Evolutionary conservation across 2,888 invertebrate genomes (phyloP).

Genomic region (Sesia apiformis): DNA sequence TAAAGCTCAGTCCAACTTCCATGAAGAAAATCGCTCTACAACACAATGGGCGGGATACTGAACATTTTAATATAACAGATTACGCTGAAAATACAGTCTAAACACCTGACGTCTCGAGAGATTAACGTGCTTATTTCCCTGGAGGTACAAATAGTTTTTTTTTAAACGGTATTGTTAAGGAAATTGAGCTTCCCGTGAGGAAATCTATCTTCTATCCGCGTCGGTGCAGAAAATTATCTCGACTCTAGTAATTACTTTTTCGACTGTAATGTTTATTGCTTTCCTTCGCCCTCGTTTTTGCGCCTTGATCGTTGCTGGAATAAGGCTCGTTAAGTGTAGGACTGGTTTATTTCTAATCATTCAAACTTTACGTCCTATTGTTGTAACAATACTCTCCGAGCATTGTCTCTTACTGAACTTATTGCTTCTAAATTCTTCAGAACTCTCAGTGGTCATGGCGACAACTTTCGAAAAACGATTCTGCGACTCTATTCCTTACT

Average conservation of each 20-base stretch:
- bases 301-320: neutral
- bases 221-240: conserved; percentile 24
- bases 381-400: too few relatives aligned
- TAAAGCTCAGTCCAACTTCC: neutral
- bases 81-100: conserved; percentile 3
- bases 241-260: conserved; percentile 23
- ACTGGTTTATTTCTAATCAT: too few relatives aligned
- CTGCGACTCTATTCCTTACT: too few relatives aligned
- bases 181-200: conserved; percentile 10
- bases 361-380: too few relatives aligned
- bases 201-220: conserved; percentile 20
- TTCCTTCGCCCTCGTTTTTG: conserved; percentile 5
- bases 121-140: conserved; percentile 14
- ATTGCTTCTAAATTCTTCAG: too few relatives aligned
- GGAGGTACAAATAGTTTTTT: conserved; percentile 11
- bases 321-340: too few relatives aligned
- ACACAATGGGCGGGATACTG: conserved; percentile 1
- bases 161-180: conserved; percentile 3
- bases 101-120: conserved; percentile 3
- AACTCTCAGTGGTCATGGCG: too few relatives aligned
- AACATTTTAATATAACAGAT: conserved; percentile 4
- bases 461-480: too few relatives aligned
- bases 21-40: neutral
- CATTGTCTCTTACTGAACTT: too few relatives aligned
- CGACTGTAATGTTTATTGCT: conserved; percentile 13